These are phyloP conservation scores for Streblospio benedicti DNA, from an alignment of 1,140 invertebrate genomes.

Conservation along the genomic window DNA sequence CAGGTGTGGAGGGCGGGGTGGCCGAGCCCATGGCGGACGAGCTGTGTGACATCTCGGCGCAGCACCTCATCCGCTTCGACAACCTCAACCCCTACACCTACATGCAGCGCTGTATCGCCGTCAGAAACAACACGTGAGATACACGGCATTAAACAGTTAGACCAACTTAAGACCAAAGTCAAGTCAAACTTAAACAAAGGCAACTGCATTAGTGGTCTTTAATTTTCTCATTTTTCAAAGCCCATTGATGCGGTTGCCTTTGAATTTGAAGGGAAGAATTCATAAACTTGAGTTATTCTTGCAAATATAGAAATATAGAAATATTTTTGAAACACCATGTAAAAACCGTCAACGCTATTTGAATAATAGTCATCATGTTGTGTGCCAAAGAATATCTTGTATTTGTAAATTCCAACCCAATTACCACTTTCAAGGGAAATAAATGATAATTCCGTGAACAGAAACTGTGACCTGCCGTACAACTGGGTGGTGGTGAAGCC, in stretches of 20 bases:
- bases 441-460: slow-evolving; percentile 12
- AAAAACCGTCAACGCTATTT: no score
- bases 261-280: not conserved
- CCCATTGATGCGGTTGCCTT: not conserved
- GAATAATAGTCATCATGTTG: not conserved
- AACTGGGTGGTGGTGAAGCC: slow-evolving; percentile 44
- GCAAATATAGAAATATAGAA: not conserved
- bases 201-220: not conserved
- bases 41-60: slow-evolving; percentile 31
- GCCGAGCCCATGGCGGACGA: slow-evolving; percentile 29
- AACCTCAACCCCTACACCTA: slow-evolving; percentile 44
- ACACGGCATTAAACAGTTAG: not conserved
- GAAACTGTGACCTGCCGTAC: slow-evolving; percentile 40
- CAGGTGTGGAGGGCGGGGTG: slow-evolving; percentile 32
- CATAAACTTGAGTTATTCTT: not conserved
- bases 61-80: slow-evolving; percentile 40
- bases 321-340: not conserved
- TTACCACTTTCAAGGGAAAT: no score
- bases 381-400: not conserved
- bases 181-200: not conserved
- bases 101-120: slow-evolving; percentile 30
- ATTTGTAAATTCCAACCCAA: not conserved
- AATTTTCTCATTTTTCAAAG: not conserved
- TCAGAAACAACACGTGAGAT: slow-evolving; percentile 38
- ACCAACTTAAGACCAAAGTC: not conserved